These are phyloP conservation scores for Cacatua alba DNA, from an alignment of 2,113 vertebrate species.

Conservation along the genomic window DNA sequence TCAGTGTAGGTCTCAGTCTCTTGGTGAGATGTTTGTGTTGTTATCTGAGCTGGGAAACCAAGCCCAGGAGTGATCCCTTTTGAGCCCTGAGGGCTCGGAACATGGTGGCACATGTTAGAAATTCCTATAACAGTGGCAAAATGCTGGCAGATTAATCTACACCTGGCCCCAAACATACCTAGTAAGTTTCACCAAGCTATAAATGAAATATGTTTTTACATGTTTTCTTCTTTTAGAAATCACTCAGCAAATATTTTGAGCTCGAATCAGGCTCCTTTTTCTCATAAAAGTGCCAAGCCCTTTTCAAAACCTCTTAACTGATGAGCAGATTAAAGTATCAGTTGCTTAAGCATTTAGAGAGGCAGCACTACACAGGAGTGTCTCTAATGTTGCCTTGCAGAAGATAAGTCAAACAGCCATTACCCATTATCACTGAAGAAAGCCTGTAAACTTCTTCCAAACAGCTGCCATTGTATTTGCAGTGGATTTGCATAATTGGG, in stretches of 20 bases:
- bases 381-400: not conserved
- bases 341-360: not conserved
- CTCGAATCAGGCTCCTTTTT: constrained; percentile 11
- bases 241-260: constrained; percentile 20
- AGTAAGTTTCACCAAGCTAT: not conserved
- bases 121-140: constrained; percentile 37
- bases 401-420: not conserved
- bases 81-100: not conserved
- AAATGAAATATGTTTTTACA: constrained; percentile 46
- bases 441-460: not conserved
- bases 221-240: constrained; percentile 66
- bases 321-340: constrained; percentile 14
- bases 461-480: not conserved
- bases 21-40: not conserved
- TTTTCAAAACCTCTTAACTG: not conserved
- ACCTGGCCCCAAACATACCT: constrained; percentile 22
- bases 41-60: constrained; percentile 57
- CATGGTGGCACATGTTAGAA: constrained; percentile 53
- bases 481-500: rapidly evolving
- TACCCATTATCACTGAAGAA: not conserved
- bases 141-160: constrained; percentile 55
- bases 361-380: not conserved
- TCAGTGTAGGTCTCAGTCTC: not conserved
- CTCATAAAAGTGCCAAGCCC: not conserved
- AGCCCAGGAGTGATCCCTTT: constrained; percentile 13